Evolutionary conservation across 2,797 vertebrate genomes (phyloP).

Genomic region (Diglossa cyanea): DNA sequence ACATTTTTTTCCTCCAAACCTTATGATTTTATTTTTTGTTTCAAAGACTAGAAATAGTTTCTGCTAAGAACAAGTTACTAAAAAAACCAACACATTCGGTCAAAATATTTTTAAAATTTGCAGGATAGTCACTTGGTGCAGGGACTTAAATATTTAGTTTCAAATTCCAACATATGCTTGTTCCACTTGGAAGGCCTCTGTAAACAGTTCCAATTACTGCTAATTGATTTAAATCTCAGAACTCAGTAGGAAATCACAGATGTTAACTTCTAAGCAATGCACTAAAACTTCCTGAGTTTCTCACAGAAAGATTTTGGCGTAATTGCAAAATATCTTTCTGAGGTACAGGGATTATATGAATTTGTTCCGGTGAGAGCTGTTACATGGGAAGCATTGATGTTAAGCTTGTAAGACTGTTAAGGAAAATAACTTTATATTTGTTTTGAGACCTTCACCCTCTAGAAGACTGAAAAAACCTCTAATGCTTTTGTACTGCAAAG

Average conservation of each 20-base stretch:
- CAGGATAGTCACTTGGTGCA: neutral
- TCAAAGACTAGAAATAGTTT: conserved; percentile 22
- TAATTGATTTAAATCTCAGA: conserved; percentile 73
- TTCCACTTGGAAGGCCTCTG: conserved; percentile 46
- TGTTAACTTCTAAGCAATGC: conserved; percentile 65
- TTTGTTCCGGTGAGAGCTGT: conserved; percentile 41
- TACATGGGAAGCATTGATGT: neutral
- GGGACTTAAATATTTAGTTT: conserved; percentile 49
- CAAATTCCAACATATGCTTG: conserved; percentile 53
- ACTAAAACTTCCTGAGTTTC: conserved; percentile 58
- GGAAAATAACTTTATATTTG: conserved; percentile 37
- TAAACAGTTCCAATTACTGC: conserved; percentile 57
- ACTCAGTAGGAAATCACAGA: conserved; percentile 67
- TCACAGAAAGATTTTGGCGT: conserved; percentile 38
- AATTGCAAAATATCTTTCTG: conserved; percentile 53
- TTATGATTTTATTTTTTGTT: neutral
- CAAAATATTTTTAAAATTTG: neutral
- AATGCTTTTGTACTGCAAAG: neutral
- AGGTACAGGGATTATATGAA: conserved; percentile 36
- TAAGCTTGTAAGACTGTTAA: neutral
- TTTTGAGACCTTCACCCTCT: neutral
- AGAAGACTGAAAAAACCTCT: neutral
- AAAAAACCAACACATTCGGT: neutral
- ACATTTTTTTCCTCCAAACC: neutral
- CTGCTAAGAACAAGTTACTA: neutral